Conservation (phyloP, 2,797 vertebrate genomes). For the Melopsittacus undulatus region DNA sequence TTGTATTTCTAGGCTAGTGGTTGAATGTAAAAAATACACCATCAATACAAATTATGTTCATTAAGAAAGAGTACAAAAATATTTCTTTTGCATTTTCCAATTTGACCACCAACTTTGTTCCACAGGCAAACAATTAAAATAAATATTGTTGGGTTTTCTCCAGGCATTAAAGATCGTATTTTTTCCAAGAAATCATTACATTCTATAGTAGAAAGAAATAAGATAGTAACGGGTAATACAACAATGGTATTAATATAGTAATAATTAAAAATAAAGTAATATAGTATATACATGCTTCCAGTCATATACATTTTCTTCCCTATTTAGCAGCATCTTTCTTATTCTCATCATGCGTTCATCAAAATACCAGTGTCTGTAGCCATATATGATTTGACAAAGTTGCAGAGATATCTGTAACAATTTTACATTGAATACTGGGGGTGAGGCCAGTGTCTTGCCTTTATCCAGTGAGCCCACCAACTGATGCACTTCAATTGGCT, state of each 20-base stretch:
- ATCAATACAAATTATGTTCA: not conserved
- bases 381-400: not conserved
- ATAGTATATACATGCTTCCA: accelerated
- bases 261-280: not conserved
- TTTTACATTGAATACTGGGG: accelerated
- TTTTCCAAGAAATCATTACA: not conserved
- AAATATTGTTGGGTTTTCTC: not conserved
- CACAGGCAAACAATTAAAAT: not conserved
- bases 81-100: not conserved
- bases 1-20: not conserved
- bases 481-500: no score
- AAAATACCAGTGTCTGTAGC: not conserved
- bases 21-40: not conserved
- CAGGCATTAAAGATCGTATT: not conserved
- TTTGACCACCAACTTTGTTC: not conserved
- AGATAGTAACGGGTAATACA: not conserved
- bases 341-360: not conserved
- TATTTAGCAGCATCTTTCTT: not conserved
- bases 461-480: not conserved
- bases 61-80: not conserved
- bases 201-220: not conserved
- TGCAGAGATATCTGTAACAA: not conserved
- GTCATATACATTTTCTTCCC: not conserved
- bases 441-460: not conserved
- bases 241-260: not conserved